These are phyloP conservation scores for Chrosomus eos DNA, from an alignment of 2,797 vertebrate species.

Conservation along the genomic window DNA sequence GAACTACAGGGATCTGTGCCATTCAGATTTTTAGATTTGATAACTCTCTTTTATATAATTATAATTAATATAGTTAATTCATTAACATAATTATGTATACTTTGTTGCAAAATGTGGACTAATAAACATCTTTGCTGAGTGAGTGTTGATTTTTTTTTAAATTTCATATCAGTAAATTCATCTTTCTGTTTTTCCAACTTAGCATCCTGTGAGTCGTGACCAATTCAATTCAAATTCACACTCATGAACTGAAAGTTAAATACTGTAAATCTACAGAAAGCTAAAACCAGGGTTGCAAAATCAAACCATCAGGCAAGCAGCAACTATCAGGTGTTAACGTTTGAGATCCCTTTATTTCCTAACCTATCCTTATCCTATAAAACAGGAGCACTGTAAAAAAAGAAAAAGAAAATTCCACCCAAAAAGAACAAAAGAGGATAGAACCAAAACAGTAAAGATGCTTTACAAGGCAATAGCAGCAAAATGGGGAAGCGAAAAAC, in stretches of 20 bases:
- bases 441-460: slow-evolving; percentile 55
- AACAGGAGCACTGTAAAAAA: slow-evolving; percentile 37
- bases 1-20: background rate
- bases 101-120: slow-evolving; percentile 16
- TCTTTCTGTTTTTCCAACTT: background rate
- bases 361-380: slow-evolving; percentile 44
- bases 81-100: slow-evolving; percentile 8
- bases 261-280: slow-evolving; percentile 4
- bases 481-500: slow-evolving; percentile 9
- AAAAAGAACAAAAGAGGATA: slow-evolving; percentile 40
- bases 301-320: slow-evolving; percentile 30
- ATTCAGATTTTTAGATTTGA: background rate
- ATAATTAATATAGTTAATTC: slow-evolving; percentile 8
- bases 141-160: background rate
- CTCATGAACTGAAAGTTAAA: background rate
- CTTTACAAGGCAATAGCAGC: slow-evolving; percentile 57
- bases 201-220: background rate
- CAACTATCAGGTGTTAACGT: background rate
- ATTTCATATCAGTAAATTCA: background rate
- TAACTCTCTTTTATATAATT: background rate
- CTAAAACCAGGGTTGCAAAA: slow-evolving; percentile 27
- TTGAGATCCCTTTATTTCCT: slow-evolving; percentile 26
- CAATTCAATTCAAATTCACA: background rate
- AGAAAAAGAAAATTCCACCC: background rate
- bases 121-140: background rate